A percentile compares a stretch with the other conserved stretches of the same genome.
Evolutionary conservation across 2,888 invertebrate species (phyloP).

Genomic region (Agonopterix arenella): DNA sequence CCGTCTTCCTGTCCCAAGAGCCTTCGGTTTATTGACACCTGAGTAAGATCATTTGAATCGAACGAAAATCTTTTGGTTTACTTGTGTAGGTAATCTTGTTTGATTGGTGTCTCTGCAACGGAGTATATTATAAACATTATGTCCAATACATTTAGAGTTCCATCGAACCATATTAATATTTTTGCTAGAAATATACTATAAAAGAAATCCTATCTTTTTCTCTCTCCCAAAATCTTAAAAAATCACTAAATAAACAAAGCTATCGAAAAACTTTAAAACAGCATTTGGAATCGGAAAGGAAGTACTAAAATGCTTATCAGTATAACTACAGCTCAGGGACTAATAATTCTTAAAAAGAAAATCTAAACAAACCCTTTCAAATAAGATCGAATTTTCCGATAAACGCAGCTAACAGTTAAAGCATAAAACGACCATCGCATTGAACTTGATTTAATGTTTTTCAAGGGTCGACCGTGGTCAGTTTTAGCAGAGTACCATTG

Average conservation of each 20-base stretch:
- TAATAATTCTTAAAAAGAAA: constrained; percentile 67
- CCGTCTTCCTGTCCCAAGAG: constrained; percentile 30
- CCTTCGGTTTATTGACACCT: constrained; percentile 62
- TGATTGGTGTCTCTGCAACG: no score
- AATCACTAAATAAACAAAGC: no score
- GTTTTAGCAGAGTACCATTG: constrained; percentile 27
- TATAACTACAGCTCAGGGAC: constrained; percentile 52
- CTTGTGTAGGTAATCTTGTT: background rate
- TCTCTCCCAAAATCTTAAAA: no score
- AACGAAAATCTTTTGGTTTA: constrained; percentile 22
- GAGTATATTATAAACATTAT: no score
- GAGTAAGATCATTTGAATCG: constrained; percentile 60
- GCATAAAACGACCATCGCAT: constrained; percentile 33
- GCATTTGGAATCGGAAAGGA: background rate
- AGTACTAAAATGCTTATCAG: constrained; percentile 30
- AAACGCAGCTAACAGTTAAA: constrained; percentile 44
- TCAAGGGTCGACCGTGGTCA: constrained; percentile 49
- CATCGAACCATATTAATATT: no score
- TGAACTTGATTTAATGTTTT: constrained; percentile 54
- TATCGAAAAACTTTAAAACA: background rate
- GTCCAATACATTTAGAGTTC: no score
- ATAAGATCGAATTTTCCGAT: constrained; percentile 54
- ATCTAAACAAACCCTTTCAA: constrained; percentile 42
- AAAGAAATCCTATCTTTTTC: no score
- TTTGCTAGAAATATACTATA: no score